Evolutionary conservation across 37 sponge, comb jelly and placozoan species (phyloP).

Genomic region (Crambe crambe): DNA sequence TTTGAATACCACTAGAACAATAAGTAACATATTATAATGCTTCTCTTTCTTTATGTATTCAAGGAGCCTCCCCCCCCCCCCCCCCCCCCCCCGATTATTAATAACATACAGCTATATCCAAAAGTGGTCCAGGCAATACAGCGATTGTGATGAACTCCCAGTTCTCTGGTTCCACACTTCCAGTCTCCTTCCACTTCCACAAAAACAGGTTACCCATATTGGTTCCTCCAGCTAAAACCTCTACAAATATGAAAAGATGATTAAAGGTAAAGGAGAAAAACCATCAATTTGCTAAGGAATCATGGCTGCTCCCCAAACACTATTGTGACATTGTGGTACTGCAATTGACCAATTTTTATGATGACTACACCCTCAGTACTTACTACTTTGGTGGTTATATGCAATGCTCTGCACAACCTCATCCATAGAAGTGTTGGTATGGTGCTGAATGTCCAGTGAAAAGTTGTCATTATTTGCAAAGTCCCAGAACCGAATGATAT

Average conservation of each 20-base stretch:
- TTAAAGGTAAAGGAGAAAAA: neutral
- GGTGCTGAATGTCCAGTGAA: constrained; percentile 38
- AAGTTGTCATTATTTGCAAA: constrained; percentile 81
- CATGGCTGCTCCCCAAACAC: neutral
- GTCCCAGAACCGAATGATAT: constrained; percentile 84
- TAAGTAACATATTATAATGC: neutral
- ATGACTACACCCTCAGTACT: no score
- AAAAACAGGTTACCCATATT: constrained; percentile 69
- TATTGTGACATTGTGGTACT: neutral
- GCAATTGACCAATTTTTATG: no score
- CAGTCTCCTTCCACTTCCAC: constrained; percentile 62
- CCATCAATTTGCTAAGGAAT: neutral
- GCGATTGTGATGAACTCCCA: constrained; percentile 66
- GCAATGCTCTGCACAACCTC: constrained; percentile 67
- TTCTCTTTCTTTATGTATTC: no score
- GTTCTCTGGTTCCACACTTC: neutral
- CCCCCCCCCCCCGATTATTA: neutral
- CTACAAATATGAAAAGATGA: constrained; percentile 29
- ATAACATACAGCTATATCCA: neutral
- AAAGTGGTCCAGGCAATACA: constrained; percentile 13
- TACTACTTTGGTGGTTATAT: constrained; percentile 67
- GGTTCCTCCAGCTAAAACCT: constrained; percentile 84
- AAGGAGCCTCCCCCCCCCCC: no score
- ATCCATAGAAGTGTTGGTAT: neutral
- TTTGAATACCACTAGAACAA: constrained; percentile 58